A percentile compares a stretch with the other conserved stretches of the same genome.
phyloP scores from a whole-genome alignment of 2,113 vertebrate species.

The Planiliza haematocheilus region DNA sequence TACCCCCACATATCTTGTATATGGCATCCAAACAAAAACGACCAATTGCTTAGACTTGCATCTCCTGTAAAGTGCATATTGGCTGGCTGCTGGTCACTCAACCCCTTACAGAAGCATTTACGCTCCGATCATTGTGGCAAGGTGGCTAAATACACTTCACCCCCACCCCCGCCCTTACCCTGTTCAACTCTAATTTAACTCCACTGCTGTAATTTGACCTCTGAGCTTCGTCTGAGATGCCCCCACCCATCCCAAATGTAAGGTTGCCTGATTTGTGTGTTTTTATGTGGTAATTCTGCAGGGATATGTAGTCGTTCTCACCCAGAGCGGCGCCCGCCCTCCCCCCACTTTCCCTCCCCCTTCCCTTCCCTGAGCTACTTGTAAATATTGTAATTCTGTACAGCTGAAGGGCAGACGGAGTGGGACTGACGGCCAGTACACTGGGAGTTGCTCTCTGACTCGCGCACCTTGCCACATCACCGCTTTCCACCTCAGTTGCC shows the following conservation, averaged over 20 bases:
- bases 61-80: conserved; percentile 87
- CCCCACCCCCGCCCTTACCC: not conserved
- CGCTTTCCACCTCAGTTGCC: conserved; percentile 82
- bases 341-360: no score
- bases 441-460: conserved; percentile 74
- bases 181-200: conserved; percentile 44
- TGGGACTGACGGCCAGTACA: conserved; percentile 97
- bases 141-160: conserved; percentile 82
- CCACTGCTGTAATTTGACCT: conserved; percentile 64
- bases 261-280: conserved; percentile 72
- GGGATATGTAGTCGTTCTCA: conserved; percentile 52
- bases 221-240: conserved; percentile 29
- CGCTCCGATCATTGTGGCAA: conserved; percentile 88
- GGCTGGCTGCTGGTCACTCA: conserved; percentile 85
- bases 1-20: conserved; percentile 83
- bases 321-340: conserved; percentile 21
- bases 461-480: conserved; percentile 89
- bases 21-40: conserved; percentile 78
- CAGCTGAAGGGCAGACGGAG: conserved; percentile 85
- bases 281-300: conserved; percentile 66
- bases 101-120: conserved; percentile 85
- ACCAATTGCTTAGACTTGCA: conserved; percentile 81
- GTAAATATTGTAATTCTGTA: conserved; percentile 90
- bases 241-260: conserved; percentile 23
- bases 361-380: conserved; percentile 60